Evolutionary conservation across 2,888 invertebrate genomes (phyloP), one percentile per base, ranked within the genome.

Genomic region (Micoletzkya japonica): DNA sequence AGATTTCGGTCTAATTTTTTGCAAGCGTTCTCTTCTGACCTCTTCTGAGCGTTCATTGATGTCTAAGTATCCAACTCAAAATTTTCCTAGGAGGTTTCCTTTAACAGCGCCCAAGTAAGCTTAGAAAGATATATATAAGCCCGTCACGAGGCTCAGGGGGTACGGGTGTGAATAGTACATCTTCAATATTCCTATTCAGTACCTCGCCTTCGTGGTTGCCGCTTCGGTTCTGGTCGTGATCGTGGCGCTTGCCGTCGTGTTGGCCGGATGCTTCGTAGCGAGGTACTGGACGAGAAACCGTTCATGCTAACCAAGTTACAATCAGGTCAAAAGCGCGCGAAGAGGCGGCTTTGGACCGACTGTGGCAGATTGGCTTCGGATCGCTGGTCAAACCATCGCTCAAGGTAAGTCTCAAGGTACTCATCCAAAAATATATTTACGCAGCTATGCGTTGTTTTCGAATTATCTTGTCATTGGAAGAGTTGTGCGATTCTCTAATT

Each of bases 281-380:
- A 20, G n/a, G n/a, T 6, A 30, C 20, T 28, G 6, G 2, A 26
- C 1, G 20, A 28, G 17, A 20, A 56, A 26, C 20, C 26, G 2
- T 2, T 2, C 26, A 24, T 28, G 26, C 56, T 56, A 64, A 36
- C 7, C n/a, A 26, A 1, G 2, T 32, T 17, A 14, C 24, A 7
- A 61, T 2, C 17, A 58, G 70, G 39, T 54, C 70, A 17, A 34
- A 54, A 4, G 44, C 32, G 1, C 56, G 56, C 10, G 56, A 54
- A 24, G 36, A 28, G 20, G 64, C 57, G 1, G 44, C 24, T 10
- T 37, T 44, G 10, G 70, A 70, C 30, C 34, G 59, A 0, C 49
- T 66, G 36, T 70, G 70, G 70, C 70, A 60, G 50, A 70, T 70
- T 3, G 14, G 50, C 10, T 58, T 58, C 50, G 26, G 26, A 3